phyloP scores from a whole-genome alignment of 2,113 vertebrate species.

The Rallus limicola region DNA sequence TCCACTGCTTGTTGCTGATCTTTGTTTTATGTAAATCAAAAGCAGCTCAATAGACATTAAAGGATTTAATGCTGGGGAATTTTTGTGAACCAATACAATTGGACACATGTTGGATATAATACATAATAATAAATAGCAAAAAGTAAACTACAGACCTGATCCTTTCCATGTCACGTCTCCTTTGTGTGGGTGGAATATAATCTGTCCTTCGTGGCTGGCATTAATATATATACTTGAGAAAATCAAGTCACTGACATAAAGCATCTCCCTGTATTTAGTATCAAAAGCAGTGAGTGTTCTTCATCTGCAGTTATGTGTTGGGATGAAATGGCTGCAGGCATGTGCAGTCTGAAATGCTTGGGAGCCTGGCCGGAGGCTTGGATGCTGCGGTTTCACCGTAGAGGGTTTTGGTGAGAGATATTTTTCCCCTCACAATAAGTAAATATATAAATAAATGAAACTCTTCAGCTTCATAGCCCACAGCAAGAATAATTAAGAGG shows the following conservation, averaged over 20 bases:
- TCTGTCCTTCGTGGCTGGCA: neutral
- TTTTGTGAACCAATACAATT: neutral
- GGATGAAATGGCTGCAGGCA: neutral
- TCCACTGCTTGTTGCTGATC: neutral
- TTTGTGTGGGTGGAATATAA: neutral
- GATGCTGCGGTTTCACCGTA: neutral
- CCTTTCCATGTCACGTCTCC: neutral
- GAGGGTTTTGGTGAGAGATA: neutral
- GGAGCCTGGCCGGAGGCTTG: neutral
- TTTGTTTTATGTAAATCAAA: neutral
- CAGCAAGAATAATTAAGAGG: slow-evolving; percentile 35
- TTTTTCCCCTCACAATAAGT: neutral
- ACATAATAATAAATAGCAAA: neutral
- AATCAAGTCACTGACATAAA: neutral
- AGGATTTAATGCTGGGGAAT: neutral
- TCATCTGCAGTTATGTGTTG: neutral
- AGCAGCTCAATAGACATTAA: neutral
- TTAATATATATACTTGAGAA: neutral
- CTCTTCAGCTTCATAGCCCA: neutral
- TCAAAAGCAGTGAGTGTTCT: neutral
- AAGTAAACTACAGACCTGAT: neutral
- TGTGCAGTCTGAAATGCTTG: neutral
- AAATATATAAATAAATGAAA: slow-evolving; percentile 49
- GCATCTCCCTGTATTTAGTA: neutral
- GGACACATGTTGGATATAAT: neutral